Base-by-base conservation (phyloP, 1,140 invertebrate species). In the Samia ricini region DNA sequence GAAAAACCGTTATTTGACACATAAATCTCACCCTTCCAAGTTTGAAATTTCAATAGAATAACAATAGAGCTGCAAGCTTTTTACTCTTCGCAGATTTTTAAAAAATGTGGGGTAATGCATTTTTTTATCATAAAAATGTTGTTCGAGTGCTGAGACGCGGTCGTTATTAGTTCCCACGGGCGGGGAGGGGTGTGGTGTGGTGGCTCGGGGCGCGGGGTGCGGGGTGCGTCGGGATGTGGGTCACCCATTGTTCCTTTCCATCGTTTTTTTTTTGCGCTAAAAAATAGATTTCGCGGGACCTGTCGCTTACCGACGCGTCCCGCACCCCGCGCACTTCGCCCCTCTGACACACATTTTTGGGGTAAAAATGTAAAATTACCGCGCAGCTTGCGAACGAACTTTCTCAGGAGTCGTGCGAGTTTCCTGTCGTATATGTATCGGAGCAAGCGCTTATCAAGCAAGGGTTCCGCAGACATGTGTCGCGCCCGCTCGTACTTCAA, bases 101-200 rank as follows among this genome's bases (percentile, higher is more conserved):
- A 69, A 76, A 81, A 88, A 88, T 83, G 76, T 89, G 87, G 87
- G 87, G 87, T 89, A 89, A 89, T 89, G 85, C 81, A 82, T 79
- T 89, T 88, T 57, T 89, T 86, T 87, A 88, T 85, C 78, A 74
- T 66, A 78, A 73, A 80, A 85, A 74, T 79, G 67, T 69, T 63
- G 66, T 74, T 65, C 68, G 75, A 74, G 72, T 72, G 72, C 73
- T 72, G 71, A 83, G 79, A 81, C 76, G 71, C 79, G 72, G 76
- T 80, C 86, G 87, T 89, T 88, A 89, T 88, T 87, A 83, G 76
- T 88, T 88, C 85, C 87, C 87, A 89, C 87, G 87, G 87, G 33
- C 7, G 33, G 33, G 33, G 10, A 8, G 26, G 26, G 26, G 33
- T 15, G 33, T 10, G 33, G 33, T 15, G 33, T 15, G 33, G 33